A percentile compares a stretch with the other conserved stretches of the same genome.
These are phyloP conservation scores for Rhinella marina DNA, from an alignment of 2,797 vertebrate species.

Conservation along the genomic window DNA sequence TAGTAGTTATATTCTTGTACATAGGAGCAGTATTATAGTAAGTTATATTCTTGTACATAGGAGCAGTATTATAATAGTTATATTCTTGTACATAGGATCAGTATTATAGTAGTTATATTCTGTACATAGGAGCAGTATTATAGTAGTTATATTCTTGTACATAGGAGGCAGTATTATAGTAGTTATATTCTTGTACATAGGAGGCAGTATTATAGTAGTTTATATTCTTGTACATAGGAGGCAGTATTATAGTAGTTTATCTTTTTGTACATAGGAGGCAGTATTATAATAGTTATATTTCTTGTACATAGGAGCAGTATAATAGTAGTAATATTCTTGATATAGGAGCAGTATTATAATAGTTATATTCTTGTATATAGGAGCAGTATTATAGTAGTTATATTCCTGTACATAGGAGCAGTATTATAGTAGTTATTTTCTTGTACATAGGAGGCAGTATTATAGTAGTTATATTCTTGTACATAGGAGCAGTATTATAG, in stretches of 20 bases:
- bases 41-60: conserved; percentile 8
- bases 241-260: too few species aligned
- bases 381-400: too few species aligned
- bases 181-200: background rate
- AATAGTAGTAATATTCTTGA: conserved; percentile 1
- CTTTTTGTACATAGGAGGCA: background rate
- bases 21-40: conserved; percentile 1
- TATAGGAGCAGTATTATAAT: background rate
- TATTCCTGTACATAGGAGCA: too few species aligned
- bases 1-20: conserved; percentile 14
- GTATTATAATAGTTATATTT: conserved; percentile 6
- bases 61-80: conserved; percentile 4
- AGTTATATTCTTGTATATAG: background rate
- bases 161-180: conserved; percentile 8
- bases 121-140: conserved; percentile 10
- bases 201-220: too few species aligned
- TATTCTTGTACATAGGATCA: conserved; percentile 1
- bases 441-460: background rate
- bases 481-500: conserved; percentile 11
- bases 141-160: conserved; percentile 13
- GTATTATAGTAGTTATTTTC: background rate
- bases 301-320: conserved; percentile 3
- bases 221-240: too few species aligned
- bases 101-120: conserved; percentile 18
- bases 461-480: conserved; percentile 13